These are phyloP conservation scores for Stegastes partitus DNA, from an alignment of 2,113 vertebrate genomes.

Conservation along the genomic window DNA sequence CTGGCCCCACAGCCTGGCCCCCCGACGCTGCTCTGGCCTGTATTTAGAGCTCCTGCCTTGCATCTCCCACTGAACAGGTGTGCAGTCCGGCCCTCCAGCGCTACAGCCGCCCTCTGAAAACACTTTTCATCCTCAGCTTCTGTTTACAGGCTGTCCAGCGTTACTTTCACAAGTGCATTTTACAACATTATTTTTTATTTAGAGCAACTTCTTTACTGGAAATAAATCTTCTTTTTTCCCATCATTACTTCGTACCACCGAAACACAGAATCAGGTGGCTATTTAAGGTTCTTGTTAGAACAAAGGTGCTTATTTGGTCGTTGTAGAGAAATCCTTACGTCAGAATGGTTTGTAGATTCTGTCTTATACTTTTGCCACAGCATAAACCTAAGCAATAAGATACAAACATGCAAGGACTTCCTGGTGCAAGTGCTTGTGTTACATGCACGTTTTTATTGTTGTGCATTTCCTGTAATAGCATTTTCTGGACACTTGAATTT, in stretches of 20 bases:
- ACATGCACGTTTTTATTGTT: not conserved
- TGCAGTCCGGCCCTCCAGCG: slow-evolving; percentile 62
- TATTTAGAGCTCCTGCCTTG: slow-evolving; percentile 75
- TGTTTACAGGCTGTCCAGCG: not conserved
- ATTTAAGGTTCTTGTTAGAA: not conserved
- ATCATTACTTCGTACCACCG: not conserved
- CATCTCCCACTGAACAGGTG: slow-evolving; percentile 81
- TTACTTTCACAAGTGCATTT: slow-evolving; percentile 22
- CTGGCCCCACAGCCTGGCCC: slow-evolving; percentile 73
- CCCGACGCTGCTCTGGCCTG: slow-evolving; percentile 77
- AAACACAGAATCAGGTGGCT: not conserved
- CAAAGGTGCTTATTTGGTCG: not conserved
- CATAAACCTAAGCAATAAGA: not conserved
- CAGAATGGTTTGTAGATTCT: not conserved
- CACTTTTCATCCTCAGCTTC: slow-evolving; percentile 20
- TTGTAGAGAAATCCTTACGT: no score
- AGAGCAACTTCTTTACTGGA: not conserved
- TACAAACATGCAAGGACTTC: not conserved
- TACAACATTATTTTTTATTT: slow-evolving; percentile 28
- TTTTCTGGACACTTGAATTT: not conserved
- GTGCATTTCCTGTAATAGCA: not conserved
- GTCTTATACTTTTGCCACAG: not conserved
- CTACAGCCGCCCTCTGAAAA: slow-evolving; percentile 26
- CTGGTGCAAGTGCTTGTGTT: no score
- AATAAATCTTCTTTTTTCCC: not conserved